Base-by-base conservation (phyloP, 2,797 vertebrate genomes). In the Serranus cabrilla region DNA sequence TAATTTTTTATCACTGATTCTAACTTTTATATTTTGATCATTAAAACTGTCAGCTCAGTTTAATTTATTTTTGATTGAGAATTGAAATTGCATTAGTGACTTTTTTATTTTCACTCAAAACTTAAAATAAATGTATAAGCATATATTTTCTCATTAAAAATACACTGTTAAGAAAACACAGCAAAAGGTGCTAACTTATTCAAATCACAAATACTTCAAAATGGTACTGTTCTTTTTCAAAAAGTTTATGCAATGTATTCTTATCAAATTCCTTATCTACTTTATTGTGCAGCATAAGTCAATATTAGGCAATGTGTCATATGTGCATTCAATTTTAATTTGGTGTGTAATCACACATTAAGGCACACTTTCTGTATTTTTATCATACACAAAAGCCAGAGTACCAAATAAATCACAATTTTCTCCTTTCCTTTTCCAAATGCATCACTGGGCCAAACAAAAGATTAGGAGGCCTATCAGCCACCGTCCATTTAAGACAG, bases 401-500 rank as follows among this genome's bases (percentile, higher is more conserved):
- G 27, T 10, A 50, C 7, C 11, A 12, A 43, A 67, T 62, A 58
- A 34, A 71, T 63, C 13, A 39, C 8, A 37, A 16, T 72, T 2
- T 64, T 40, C 1, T 21, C 1, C 45, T 64, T 69, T 56, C n/a
- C 16, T 50, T 12, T 18, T 46, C 2, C 12, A 7, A 39, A 64
- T 66, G 27, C n/a, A 67, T 74, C 14, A 61, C 43, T 40, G 25
- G 7, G 14, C 18, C 61, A 37, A 70, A 62, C 7, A 71, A 50
- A 70, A 80, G n/a, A 71, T 55, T 55, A 56, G 20, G 51, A 49
- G 20, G 64, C 55, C 5, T 8, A 18, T 72, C 10, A 1, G 43
- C 40, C 11, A 37, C 12, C 5, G 3, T 75, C 47, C 23, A 39
- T 78, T 82, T 4, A 20, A 39, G 52, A 66, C 69, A 75, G 47